A percentile compares a stretch with the other conserved stretches of the same genome.
phyloP scores from a whole-genome alignment of 2,888 invertebrate genomes.

The Anoplius nigerrimus region DNA sequence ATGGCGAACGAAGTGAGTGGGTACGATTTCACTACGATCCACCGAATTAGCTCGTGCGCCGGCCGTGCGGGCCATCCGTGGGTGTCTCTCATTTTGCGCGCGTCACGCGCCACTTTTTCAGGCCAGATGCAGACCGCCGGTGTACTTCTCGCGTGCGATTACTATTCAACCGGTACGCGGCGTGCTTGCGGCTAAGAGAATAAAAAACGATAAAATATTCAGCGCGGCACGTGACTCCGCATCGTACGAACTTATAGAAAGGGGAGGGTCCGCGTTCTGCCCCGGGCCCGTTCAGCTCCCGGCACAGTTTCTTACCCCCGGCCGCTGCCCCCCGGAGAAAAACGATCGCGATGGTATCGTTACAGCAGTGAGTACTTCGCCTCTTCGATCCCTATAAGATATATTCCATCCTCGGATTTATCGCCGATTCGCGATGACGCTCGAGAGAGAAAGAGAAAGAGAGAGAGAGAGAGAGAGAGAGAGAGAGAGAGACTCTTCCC shows the following conservation, averaged over 20 bases:
- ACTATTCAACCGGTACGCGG: conserved; percentile 17
- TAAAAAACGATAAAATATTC: conserved; percentile 25
- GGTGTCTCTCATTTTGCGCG: not conserved
- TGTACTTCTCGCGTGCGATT: conserved; percentile 2
- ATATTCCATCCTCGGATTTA: no score
- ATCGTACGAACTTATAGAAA: conserved; percentile 20
- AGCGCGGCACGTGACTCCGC: conserved; percentile 24
- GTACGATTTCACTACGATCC: not conserved
- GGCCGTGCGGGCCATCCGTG: not conserved
- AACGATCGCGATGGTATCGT: no score
- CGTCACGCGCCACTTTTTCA: not conserved
- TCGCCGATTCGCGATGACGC: no score
- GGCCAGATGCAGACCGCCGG: not conserved
- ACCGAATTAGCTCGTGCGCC: conserved; percentile 2
- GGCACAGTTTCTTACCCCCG: no score
- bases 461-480: no score
- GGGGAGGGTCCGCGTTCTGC: not conserved
- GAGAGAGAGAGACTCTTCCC: no score
- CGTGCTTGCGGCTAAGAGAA: conserved; percentile 12
- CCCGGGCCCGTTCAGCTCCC: conserved; percentile 2
- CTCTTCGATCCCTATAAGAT: no score
- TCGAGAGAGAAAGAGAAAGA: no score
- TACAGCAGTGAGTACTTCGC: no score
- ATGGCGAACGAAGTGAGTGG: conserved; percentile 31
- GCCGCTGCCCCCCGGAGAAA: no score